Conservation (phyloP, 2,113 vertebrate genomes). For the Psammodynastes pulverulentus region DNA sequence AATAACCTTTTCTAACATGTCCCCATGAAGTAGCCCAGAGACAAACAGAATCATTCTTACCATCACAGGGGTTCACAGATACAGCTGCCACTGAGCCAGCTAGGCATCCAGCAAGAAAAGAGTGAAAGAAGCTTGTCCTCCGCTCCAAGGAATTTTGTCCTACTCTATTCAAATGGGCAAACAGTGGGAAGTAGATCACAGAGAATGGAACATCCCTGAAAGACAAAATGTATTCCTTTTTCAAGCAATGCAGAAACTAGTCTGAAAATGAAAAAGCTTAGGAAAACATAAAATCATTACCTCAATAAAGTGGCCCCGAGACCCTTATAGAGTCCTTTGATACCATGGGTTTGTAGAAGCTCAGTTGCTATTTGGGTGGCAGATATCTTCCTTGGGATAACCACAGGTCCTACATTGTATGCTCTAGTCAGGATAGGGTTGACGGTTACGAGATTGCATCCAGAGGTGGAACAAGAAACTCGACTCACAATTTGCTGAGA, state of each 20-base stretch:
- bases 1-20: background rate
- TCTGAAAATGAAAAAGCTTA: background rate
- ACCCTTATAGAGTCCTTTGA: conserved; percentile 86
- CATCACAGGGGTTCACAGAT: conserved; percentile 85
- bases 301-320: conserved; percentile 86
- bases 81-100: conserved; percentile 83
- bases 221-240: background rate
- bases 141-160: conserved; percentile 68
- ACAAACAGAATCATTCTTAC: conserved; percentile 62
- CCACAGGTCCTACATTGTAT: conserved; percentile 63
- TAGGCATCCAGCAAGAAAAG: conserved; percentile 79
- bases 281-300: conserved; percentile 47
- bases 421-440: conserved; percentile 68
- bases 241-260: background rate
- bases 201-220: conserved; percentile 85
- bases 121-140: conserved; percentile 81
- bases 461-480: conserved; percentile 23
- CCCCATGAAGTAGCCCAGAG: background rate
- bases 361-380: conserved; percentile 79
- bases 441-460: conserved; percentile 77
- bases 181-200: conserved; percentile 85
- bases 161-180: conserved; percentile 83
- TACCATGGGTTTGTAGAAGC: conserved; percentile 76
- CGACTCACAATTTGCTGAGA: conserved; percentile 71
- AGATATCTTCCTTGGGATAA: conserved; percentile 63